These are phyloP conservation scores for Popillia japonica DNA, from an alignment of 1,140 invertebrate species.

Conservation along the genomic window DNA sequence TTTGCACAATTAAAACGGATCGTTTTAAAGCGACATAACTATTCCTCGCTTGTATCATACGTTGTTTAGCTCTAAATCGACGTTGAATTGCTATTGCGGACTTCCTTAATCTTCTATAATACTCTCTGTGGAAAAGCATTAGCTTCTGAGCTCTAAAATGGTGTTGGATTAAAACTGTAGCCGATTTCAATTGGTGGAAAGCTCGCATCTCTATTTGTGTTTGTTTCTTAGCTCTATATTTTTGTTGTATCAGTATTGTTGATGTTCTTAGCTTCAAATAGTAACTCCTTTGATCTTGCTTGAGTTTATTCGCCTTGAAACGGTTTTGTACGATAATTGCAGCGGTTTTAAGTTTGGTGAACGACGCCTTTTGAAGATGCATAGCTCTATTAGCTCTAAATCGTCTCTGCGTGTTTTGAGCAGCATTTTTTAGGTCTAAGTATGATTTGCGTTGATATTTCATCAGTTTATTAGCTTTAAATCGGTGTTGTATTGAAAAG, in stretches of 20 bases:
- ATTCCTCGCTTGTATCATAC: slow-evolving; percentile 43
- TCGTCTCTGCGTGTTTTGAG: slow-evolving; percentile 32
- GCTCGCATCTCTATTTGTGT: slow-evolving; percentile 48
- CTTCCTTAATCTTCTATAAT: slow-evolving; percentile 26
- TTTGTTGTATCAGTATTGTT: slow-evolving; percentile 53
- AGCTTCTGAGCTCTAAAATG: slow-evolving; percentile 35
- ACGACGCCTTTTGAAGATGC: slow-evolving; percentile 43
- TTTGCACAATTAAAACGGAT: slow-evolving; percentile 54
- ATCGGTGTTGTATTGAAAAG: slow-evolving; percentile 47
- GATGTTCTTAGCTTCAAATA: slow-evolving; percentile 55
- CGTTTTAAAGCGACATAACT: slow-evolving; percentile 53
- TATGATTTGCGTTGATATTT: slow-evolving; percentile 41
- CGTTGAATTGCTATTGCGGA: slow-evolving; percentile 56
- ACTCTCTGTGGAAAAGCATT: slow-evolving; percentile 45
- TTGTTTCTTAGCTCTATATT: slow-evolving; percentile 51
- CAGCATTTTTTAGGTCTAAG: slow-evolving; percentile 43
- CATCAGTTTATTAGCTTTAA: slow-evolving; percentile 42
- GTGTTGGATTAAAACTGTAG: slow-evolving; percentile 52
- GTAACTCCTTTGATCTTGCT: slow-evolving; percentile 43
- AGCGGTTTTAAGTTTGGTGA: slow-evolving; percentile 43
- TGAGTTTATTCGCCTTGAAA: slow-evolving; percentile 53
- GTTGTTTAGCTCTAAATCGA: slow-evolving; percentile 59
- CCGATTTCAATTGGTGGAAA: slow-evolving; percentile 51
- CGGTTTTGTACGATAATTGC: slow-evolving; percentile 57
- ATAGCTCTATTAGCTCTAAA: slow-evolving; percentile 43